Base-by-base conservation (phyloP, 2,888 invertebrate genomes). In the Reticulitermes lucifugus region DNA sequence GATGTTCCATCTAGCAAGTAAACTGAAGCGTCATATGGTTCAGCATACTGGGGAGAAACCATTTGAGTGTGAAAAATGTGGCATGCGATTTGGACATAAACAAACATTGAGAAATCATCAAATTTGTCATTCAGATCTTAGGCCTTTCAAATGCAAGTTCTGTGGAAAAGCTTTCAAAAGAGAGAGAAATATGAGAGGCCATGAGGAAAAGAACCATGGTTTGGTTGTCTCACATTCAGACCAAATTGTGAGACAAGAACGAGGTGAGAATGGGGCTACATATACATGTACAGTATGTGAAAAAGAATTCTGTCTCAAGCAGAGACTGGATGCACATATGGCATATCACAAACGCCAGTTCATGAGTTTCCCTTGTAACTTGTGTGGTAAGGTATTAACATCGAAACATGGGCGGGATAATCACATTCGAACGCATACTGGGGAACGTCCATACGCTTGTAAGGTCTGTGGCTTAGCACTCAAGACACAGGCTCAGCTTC, bases 351-450 rank as follows among this genome's bases (percentile, higher is more conserved):
- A 70, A 14, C 35, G 81, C 59, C 70, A 25, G 46, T 43, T 65
- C 46, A 10, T 43, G 12, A 65, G 65, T 43, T 81, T 65, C 10
- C 85, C 85, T n/a, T 85, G 85, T 59, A 60, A 83, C 12, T 29
- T 83, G 35, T 85, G 85, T 70, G 70, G 79, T 55, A 83, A 85
- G 41, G 79, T 85, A 29, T 43, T 85, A 22, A 79, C 85, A 35
- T 85, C 85, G 35, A 85, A 83, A 43, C 65, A 75, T 46, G 83
- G 85, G 21, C 43, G 55, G 43, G 84, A 81, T 35, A 65, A 59
- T 43, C 86, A 86, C 77, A 83, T 86, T 55, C 71, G 80, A 71
- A 86, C 81, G 18, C 85, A 85, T 59, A 85, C 81, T 21, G 85
- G 85, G 5, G 85, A 85, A 73, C 70, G 82, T 55, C 73, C 86